Evolutionary conservation across 2,888 invertebrate species (phyloP), one percentile per base, ranked within the genome.

Genomic region (Bruchidius siliquastri): DNA sequence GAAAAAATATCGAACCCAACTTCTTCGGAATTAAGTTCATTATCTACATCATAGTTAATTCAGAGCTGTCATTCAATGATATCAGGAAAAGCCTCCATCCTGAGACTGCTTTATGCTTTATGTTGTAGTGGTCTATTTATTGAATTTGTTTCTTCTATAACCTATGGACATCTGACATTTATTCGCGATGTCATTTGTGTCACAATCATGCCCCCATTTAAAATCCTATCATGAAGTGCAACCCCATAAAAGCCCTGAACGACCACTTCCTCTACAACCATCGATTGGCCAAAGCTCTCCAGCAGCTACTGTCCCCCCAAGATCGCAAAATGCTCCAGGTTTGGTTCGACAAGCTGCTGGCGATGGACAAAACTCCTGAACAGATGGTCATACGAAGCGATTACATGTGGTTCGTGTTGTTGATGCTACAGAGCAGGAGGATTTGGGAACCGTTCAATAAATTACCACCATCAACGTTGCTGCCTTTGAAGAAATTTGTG

Each of bases 321-420:
- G 85, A 84, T 73, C 77, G 84, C 21, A 74, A 78, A 68, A 73
- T 79, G 21, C 82, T 87, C 32, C 80, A 83, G 68, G 72, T 81
- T 22, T 87, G 87, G 87, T 78, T 87, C 74, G 82, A 85, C 71
- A 84, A 84, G 78, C 77, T 87, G 22, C 79, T 83, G 67, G 82
- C 82, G 20, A 82, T 86, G 78, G 82, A 82, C 18, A 82, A 81
- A 20, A 81, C 77, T 13, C 75, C 81, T 3, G 84, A 85, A 67
- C 80, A 84, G 74, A 80, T 86, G 77, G 79, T 77, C 1, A 82
- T 82, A n/a, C 78, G 87, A 74, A 87, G 86, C 77, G 86, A 87
- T 70, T 87, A 87, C 75, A 86, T 86, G 83, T 86, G 87, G 86
- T 85, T 87, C 75, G 80, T 87, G 71, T 80, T 87, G n/a, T 79